These are phyloP conservation scores for Macropis europaea DNA, from an alignment of 2,888 invertebrate genomes.

Conservation along the genomic window DNA sequence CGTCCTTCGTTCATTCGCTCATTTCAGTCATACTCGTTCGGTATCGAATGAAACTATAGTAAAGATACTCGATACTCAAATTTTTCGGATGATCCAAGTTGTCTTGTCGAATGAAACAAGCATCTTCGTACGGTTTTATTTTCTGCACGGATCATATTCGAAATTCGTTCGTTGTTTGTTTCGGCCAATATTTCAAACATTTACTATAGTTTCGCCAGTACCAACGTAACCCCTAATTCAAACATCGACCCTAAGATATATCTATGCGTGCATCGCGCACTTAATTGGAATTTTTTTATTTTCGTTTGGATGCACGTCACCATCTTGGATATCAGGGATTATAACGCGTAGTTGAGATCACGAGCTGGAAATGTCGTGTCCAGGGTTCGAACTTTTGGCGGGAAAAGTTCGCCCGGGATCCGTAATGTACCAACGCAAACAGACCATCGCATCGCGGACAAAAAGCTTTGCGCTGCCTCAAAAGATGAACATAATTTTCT, in stretches of 20 bases:
- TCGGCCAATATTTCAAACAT: no score
- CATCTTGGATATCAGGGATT: conserved; percentile 59
- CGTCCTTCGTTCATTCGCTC: background rate
- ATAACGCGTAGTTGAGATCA: conserved; percentile 73
- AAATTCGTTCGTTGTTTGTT: no score
- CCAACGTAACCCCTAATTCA: conserved; percentile 30
- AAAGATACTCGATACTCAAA: no score
- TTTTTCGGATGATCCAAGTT: no score
- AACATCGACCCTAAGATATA: conserved; percentile 29
- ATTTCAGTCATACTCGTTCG: background rate
- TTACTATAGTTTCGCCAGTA: background rate
- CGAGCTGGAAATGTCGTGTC: conserved; percentile 71
- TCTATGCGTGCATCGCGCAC: conserved; percentile 50
- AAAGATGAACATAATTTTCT: conserved; percentile 18
- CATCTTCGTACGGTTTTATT: no score
- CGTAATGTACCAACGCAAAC: conserved; percentile 59
- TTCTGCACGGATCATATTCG: no score
- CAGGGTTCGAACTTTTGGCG: conserved; percentile 53
- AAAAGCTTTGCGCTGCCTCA: conserved; percentile 54
- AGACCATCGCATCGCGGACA: conserved; percentile 43
- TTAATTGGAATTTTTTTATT: conserved; percentile 35
- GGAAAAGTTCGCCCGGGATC: conserved; percentile 45
- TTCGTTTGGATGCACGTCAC: conserved; percentile 50
- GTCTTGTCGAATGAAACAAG: no score
- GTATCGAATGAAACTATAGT: no score